phyloP scores from a whole-genome alignment of 2,113 vertebrate species.

The Aegotheles bennettii region DNA sequence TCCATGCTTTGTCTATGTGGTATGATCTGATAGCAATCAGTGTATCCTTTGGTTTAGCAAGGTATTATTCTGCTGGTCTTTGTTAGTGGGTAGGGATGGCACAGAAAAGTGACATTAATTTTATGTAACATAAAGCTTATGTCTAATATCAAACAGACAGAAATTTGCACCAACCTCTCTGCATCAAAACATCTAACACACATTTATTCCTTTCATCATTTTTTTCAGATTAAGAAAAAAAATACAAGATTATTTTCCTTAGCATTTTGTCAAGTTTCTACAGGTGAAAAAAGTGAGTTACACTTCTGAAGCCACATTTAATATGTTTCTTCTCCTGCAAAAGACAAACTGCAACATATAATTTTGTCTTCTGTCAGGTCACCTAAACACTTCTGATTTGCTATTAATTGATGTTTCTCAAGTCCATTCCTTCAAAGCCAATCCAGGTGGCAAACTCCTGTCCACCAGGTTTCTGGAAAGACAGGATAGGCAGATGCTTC shows the following conservation, averaged over 20 bases:
- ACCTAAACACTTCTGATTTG: not conserved
- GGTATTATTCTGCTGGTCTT: not conserved
- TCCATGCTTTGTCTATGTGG: not conserved
- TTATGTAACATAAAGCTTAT: not conserved
- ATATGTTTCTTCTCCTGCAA: not conserved
- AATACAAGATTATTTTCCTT: not conserved
- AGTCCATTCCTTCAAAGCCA: not conserved
- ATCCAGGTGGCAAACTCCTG: not conserved
- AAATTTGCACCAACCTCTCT: not conserved
- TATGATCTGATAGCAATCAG: not conserved
- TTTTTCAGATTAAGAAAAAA: not conserved
- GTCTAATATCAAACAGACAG: not conserved
- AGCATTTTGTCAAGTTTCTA: not conserved
- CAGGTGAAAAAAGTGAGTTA: not conserved
- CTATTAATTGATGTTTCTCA: not conserved
- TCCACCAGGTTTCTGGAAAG: not conserved
- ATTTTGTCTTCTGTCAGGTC: not conserved
- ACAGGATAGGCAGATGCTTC: not conserved
- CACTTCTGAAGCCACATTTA: not conserved
- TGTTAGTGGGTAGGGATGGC: not conserved
- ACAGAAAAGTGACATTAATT: not conserved
- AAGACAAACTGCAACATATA: not conserved
- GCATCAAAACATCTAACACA: not conserved
- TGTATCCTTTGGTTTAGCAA: not conserved
- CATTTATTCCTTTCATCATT: not conserved